phyloP scores from a whole-genome alignment of 2,888 invertebrate genomes.

The Lepas anatifera region DNA sequence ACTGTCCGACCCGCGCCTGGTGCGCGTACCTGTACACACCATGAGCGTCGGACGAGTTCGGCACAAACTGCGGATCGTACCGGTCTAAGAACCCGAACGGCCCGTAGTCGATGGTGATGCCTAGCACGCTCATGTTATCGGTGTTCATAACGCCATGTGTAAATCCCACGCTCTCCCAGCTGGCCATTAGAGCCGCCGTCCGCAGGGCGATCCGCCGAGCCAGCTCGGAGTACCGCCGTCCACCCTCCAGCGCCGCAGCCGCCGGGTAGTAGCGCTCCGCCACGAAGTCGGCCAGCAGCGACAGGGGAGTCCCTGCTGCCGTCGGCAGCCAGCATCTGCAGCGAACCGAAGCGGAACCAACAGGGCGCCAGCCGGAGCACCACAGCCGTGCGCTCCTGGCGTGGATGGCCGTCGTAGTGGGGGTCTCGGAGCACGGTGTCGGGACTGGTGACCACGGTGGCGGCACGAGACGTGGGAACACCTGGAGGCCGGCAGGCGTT shows the following conservation, averaged over 20 bases:
- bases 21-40: slow-evolving; percentile 46
- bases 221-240: slow-evolving; percentile 34
- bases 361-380: slow-evolving; percentile 44
- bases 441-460: slow-evolving; percentile 45
- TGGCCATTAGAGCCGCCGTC: slow-evolving; percentile 48
- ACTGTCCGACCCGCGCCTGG: slow-evolving; percentile 49
- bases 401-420: slow-evolving; percentile 46
- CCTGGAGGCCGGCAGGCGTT: slow-evolving; percentile 29
- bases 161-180: slow-evolving; percentile 52
- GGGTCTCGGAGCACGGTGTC: slow-evolving; percentile 46
- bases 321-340: slow-evolving; percentile 45
- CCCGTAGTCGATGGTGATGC: slow-evolving; percentile 52
- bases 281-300: not conserved
- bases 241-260: not conserved
- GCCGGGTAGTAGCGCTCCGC: not conserved
- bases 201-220: slow-evolving; percentile 38
- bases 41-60: slow-evolving; percentile 50
- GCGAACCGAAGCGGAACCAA: slow-evolving; percentile 49
- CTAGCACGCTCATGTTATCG: slow-evolving; percentile 51
- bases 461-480: slow-evolving; percentile 41
- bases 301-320: slow-evolving; percentile 33
- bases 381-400: slow-evolving; percentile 44
- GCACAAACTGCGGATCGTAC: slow-evolving; percentile 47
- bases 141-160: slow-evolving; percentile 51
- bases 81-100: slow-evolving; percentile 54